Evolutionary conservation across 2,113 vertebrate genomes (phyloP).

Genomic region (Semnornis frantzii): DNA sequence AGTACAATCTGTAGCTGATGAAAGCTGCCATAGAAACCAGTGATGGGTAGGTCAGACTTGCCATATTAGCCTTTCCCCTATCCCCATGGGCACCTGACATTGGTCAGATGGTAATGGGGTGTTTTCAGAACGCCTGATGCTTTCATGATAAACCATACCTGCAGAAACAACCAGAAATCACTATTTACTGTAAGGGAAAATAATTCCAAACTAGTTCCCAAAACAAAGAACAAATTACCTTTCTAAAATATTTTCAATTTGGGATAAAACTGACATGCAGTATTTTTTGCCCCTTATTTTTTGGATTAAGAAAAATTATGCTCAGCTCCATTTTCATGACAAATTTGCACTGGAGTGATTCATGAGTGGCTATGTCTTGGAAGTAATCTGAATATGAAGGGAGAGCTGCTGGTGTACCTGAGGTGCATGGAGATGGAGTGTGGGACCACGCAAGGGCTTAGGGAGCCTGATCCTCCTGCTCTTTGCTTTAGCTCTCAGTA

Average conservation of each 20-base stretch:
- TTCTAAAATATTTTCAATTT: not conserved
- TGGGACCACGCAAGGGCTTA: not conserved
- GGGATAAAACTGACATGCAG: not conserved
- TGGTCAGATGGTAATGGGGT: rapidly evolving
- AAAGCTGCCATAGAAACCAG: not conserved
- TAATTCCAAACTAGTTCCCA: not conserved
- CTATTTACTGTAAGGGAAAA: not conserved
- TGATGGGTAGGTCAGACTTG: not conserved
- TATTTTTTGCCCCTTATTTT: not conserved
- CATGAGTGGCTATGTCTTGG: not conserved
- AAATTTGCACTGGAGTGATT: not conserved
- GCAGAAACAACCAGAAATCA: not conserved
- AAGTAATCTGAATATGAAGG: not conserved
- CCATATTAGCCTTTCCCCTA: not conserved
- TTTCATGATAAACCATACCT: not conserved
- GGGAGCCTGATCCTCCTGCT: not conserved
- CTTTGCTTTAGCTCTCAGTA: not conserved
- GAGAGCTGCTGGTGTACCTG: not conserved
- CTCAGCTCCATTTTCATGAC: not conserved
- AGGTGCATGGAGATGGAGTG: not conserved
- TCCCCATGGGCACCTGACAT: not conserved
- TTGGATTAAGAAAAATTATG: not conserved
- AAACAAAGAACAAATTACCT: not conserved
- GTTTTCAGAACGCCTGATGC: not conserved
- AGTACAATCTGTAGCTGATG: not conserved